Base-by-base conservation (phyloP, 2,797 vertebrate genomes). In the Rhinichthys osculus region DNA sequence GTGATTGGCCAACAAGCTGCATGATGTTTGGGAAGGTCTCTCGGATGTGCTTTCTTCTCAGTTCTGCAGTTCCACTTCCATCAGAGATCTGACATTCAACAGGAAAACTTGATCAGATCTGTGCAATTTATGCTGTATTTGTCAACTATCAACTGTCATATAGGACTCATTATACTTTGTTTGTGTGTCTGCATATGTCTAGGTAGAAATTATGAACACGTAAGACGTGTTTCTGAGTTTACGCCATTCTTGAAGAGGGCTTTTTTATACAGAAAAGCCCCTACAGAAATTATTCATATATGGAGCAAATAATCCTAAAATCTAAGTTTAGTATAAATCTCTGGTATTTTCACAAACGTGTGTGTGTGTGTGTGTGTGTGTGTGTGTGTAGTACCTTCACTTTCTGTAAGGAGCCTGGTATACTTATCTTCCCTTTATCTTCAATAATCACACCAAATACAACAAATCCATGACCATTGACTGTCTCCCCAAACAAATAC, bases 401-500 rank as follows among this genome's bases (percentile, higher is more conserved):
- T 89, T 90, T 89, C 38, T 90, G 88, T 27, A 95, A 87, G 66
- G 94, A 95, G 0, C 9, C 5, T 4, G 93, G 81, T 5, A 95
- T 72, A n/a, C 88, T 88, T 10, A 16, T 92, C 84, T 93, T 95
- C 0, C 8, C 72, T 0, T 90, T 64, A 33, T 84, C 54, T 1
- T 84, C 19, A 30, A 54, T 10, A 4, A 92, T 14, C 30, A 94
- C 38, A 3, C 95, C 95, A 92, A 95, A 95, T 16, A 95, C 90
- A 62, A 92, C 93, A 27, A 90, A 95, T 8, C 91, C 95, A 1
- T 17, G 80, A 4, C 95, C 94, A 7, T 84, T 14, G 35, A 95
- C 95, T 0, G 90, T 77, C 73, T 93, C 30, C 21, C 93, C 94
- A 90, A 94, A 95, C 70, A 94, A 86, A 86, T 95, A 95, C 69